A percentile compares a stretch with the other conserved stretches of the same genome.
phyloP scores from a whole-genome alignment of 2,888 invertebrate species.

The Brachyptera risi region DNA sequence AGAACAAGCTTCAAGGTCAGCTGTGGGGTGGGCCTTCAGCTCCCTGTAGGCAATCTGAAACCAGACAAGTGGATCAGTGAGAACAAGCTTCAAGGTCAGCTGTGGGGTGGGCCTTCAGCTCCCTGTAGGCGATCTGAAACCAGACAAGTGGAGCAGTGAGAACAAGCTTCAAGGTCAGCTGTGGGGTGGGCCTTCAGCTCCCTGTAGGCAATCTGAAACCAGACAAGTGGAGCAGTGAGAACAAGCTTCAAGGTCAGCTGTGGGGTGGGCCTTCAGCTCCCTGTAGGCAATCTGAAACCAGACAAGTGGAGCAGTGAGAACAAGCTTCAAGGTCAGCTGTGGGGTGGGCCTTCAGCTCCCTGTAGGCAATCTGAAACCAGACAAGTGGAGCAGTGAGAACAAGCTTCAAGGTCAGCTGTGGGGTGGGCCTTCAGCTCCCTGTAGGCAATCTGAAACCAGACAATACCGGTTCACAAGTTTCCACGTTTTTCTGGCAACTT shows the following conservation, averaged over 20 bases:
- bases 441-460: conserved; percentile 58
- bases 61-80: too few relatives aligned
- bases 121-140: conserved; percentile 61
- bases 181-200: conserved; percentile 63
- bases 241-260: conserved; percentile 50
- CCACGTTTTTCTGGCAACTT: too few relatives aligned
- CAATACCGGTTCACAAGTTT: too few relatives aligned
- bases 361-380: conserved; percentile 58
- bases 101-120: conserved; percentile 60
- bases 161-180: conserved; percentile 49
- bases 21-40: conserved; percentile 58
- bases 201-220: conserved; percentile 59
- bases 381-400: too few relatives aligned
- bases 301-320: too few relatives aligned
- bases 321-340: conserved; percentile 50
- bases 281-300: conserved; percentile 60
- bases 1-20: conserved; percentile 50
- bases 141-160: too few relatives aligned
- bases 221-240: too few relatives aligned
- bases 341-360: conserved; percentile 64
- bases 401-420: conserved; percentile 50
- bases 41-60: conserved; percentile 63
- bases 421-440: conserved; percentile 65
- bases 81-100: conserved; percentile 50
- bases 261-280: conserved; percentile 62